phyloP scores from a whole-genome alignment of 2,888 invertebrate genomes.

The Neelides folsomi region DNA sequence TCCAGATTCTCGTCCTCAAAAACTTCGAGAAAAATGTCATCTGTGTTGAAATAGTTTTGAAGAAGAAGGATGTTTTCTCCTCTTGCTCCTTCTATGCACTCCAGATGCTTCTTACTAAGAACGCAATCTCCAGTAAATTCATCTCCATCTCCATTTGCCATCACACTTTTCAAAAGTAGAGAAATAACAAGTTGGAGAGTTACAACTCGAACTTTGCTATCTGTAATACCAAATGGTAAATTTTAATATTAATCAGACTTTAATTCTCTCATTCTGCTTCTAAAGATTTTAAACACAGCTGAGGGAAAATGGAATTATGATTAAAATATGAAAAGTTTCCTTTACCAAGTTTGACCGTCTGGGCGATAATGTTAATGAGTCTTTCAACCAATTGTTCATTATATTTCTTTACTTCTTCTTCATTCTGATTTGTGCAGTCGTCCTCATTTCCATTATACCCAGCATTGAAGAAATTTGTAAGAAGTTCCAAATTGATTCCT shows the following conservation, averaged over 20 bases:
- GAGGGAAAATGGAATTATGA: not conserved
- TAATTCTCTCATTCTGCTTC: slow-evolving; percentile 1
- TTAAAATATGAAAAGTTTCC: not conserved
- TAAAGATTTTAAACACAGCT: not conserved
- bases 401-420: slow-evolving; percentile 47
- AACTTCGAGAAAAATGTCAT: slow-evolving; percentile 96
- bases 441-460: slow-evolving; percentile 7
- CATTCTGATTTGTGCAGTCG: slow-evolving; percentile 37
- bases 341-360: slow-evolving; percentile 73
- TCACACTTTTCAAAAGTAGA: slow-evolving; percentile 55
- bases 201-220: slow-evolving; percentile 75
- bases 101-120: slow-evolving; percentile 50
- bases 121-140: slow-evolving; percentile 7
- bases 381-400: slow-evolving; percentile 70
- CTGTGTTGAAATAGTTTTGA: slow-evolving; percentile 87
- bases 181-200: slow-evolving; percentile 80
- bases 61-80: slow-evolving; percentile 72
- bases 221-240: slow-evolving; percentile 44
- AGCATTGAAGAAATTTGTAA: slow-evolving; percentile 36
- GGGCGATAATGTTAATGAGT: slow-evolving; percentile 64
- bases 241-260: slow-evolving; percentile 13
- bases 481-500: slow-evolving; percentile 71
- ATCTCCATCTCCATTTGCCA: slow-evolving; percentile 37
- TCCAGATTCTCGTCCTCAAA: slow-evolving; percentile 97
- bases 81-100: slow-evolving; percentile 54